These are phyloP conservation scores for Myodes glareolus DNA, from an alignment of 2,113 vertebrate species.

Conservation along the genomic window DNA sequence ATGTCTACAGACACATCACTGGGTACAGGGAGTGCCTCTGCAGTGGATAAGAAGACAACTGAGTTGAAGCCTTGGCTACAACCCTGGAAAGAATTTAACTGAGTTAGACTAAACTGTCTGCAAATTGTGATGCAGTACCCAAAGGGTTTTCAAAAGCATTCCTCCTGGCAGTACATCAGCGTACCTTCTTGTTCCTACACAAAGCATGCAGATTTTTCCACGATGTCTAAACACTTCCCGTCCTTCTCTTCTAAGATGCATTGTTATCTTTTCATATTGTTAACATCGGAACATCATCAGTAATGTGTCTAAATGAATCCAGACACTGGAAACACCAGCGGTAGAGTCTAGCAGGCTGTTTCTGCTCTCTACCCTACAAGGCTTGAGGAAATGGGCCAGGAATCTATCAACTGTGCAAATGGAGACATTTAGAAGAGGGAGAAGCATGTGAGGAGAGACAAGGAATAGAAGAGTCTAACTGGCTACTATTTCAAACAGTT, in stretches of 20 bases:
- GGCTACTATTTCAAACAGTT: background rate
- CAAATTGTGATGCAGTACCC: background rate
- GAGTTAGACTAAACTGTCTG: background rate
- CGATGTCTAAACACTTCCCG: background rate
- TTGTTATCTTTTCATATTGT: background rate
- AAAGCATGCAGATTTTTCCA: background rate
- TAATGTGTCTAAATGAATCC: background rate
- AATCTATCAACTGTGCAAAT: background rate
- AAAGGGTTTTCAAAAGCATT: background rate
- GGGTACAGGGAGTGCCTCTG: accelerated
- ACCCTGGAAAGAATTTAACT: background rate
- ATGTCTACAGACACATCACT: background rate
- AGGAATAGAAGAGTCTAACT: background rate
- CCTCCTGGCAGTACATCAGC: background rate
- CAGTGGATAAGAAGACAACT: background rate
- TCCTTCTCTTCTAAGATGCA: background rate
- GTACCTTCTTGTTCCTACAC: background rate
- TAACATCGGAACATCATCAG: background rate
- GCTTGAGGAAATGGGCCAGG: background rate
- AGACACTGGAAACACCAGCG: background rate
- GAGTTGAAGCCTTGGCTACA: background rate
- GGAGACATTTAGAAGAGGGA: background rate
- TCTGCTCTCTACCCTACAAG: background rate
- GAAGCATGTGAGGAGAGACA: background rate
- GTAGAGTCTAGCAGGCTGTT: background rate